These are phyloP conservation scores for Gobio occitaniae DNA, from an alignment of 2,797 vertebrate species.

Conservation along the genomic window DNA sequence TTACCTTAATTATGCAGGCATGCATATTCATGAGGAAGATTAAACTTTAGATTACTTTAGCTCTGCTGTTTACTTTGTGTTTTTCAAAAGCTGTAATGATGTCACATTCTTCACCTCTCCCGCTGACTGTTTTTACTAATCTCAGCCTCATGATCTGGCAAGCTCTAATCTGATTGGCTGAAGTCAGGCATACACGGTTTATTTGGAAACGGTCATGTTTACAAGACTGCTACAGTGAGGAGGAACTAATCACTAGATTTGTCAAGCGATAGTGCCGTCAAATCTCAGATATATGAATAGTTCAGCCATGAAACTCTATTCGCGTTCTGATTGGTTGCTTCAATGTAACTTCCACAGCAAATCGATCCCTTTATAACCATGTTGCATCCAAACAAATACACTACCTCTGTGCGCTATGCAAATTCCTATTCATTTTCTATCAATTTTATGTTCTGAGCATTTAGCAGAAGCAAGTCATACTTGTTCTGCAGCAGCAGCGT, in stretches of 20 bases:
- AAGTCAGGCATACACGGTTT: neutral
- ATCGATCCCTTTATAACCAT: neutral
- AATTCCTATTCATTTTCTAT: too few species aligned
- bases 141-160: neutral
- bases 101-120: neutral
- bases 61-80: neutral
- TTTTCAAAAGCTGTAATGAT: neutral
- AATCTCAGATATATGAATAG: neutral
- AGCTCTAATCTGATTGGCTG: conserved; percentile 19
- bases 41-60: conserved; percentile 30
- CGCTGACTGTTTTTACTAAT: conserved; percentile 4
- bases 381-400: neutral
- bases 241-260: conserved; percentile 1
- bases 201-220: neutral
- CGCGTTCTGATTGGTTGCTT: neutral
- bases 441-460: neutral
- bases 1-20: conserved; percentile 53
- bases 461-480: neutral
- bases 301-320: neutral
- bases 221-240: neutral
- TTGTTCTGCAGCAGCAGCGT: neutral
- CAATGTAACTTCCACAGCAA: neutral
- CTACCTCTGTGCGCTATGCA: too few species aligned
- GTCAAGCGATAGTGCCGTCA: neutral
- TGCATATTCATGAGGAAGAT: conserved; percentile 63